These are phyloP conservation scores for Dicaeum eximium DNA, from an alignment of 2,113 vertebrate genomes.

Conservation along the genomic window DNA sequence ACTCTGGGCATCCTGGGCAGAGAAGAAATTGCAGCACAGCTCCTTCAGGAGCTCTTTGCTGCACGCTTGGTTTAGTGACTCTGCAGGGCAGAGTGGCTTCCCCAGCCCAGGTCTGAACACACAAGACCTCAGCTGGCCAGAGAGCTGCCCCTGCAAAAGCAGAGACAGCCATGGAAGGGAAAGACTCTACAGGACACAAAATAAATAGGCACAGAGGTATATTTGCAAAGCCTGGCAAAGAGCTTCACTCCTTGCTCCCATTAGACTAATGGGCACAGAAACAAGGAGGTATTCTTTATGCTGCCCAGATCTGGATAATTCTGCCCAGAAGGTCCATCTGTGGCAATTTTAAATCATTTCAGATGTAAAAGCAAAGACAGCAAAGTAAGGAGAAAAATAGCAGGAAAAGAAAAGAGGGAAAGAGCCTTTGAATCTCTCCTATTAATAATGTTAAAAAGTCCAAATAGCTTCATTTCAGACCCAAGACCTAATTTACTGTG, in stretches of 20 bases:
- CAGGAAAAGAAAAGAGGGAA: neutral
- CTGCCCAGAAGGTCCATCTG: neutral
- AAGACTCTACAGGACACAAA: neutral
- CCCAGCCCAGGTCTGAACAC: neutral
- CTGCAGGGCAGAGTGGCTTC: neutral
- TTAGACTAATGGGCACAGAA: neutral
- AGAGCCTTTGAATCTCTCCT: neutral
- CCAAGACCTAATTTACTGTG: neutral
- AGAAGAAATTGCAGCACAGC: neutral
- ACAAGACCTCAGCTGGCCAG: rapidly evolving
- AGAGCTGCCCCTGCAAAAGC: neutral
- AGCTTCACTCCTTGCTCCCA: neutral
- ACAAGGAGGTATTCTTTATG: neutral
- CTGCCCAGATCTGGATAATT: neutral
- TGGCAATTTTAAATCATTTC: neutral
- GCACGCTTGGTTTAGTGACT: neutral
- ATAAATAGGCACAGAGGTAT: neutral
- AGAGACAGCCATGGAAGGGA: rapidly evolving
- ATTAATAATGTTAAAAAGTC: neutral
- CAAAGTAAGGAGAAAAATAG: neutral
- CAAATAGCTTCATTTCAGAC: neutral
- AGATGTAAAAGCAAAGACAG: neutral
- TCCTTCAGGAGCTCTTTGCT: neutral
- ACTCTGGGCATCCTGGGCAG: neutral
- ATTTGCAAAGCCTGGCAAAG: neutral